A percentile compares a stretch with the other conserved stretches of the same genome.
Evolutionary conservation across 2,113 vertebrate genomes (phyloP).

Genomic region (Malurus elegans): DNA sequence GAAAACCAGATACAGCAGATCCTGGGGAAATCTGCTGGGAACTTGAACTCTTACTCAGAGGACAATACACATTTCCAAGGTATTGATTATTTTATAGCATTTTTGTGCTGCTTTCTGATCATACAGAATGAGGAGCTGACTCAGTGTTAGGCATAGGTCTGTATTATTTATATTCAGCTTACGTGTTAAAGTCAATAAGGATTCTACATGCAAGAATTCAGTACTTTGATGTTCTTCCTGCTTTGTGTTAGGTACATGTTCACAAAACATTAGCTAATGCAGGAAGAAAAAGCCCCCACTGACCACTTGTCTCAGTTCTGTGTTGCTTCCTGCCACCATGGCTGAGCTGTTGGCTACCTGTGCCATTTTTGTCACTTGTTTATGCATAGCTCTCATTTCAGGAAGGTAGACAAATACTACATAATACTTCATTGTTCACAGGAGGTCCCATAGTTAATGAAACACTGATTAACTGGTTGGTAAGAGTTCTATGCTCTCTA

Average conservation of each 20-base stretch:
- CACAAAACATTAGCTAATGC: not conserved
- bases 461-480: not conserved
- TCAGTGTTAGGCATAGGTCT: not conserved
- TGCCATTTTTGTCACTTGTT: not conserved
- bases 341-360: not conserved
- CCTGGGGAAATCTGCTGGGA: conserved; percentile 66
- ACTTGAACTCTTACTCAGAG: conserved; percentile 63
- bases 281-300: not conserved
- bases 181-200: not conserved
- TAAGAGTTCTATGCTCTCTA: not conserved
- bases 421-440: not conserved
- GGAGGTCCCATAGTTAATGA: not conserved
- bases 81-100: conserved; percentile 25
- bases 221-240: not conserved
- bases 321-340: not conserved
- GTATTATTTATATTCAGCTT: not conserved
- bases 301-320: not conserved
- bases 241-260: not conserved
- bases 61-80: conserved; percentile 44
- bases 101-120: not conserved
- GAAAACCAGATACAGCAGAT: conserved; percentile 64
- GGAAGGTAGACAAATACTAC: not conserved
- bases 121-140: not conserved
- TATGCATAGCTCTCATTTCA: not conserved
- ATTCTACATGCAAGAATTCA: not conserved